Percentiles rank a stretch among this genome's conserved stretches.
phyloP scores from a whole-genome alignment of 2,113 vertebrate species.

The Nesogale talazaci region DNA sequence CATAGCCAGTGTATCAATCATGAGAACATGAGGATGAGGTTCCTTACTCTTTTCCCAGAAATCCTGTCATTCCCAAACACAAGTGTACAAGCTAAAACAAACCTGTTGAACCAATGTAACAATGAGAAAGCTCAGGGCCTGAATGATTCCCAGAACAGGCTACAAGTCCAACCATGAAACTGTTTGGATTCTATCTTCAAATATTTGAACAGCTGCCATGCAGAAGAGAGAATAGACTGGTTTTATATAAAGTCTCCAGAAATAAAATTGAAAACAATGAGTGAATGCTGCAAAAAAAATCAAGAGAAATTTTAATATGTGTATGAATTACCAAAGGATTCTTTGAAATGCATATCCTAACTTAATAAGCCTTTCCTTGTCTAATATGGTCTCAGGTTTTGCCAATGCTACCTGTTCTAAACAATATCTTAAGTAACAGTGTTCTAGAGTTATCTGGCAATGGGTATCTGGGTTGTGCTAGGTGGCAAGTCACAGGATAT shows the following conservation, averaged over 20 bases:
- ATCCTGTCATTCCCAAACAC: not conserved
- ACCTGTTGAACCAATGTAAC: not conserved
- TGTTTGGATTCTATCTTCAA: constrained; percentile 26
- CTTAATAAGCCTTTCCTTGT: not conserved
- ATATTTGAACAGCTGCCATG: not conserved
- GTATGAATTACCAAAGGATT: not conserved
- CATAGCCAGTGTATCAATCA: not conserved
- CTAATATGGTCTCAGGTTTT: not conserved
- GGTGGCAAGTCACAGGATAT: not conserved
- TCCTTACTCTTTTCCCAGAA: not conserved
- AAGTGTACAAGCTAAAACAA: not conserved
- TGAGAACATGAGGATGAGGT: not conserved
- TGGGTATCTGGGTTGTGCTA: not conserved
- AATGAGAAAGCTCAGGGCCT: not conserved
- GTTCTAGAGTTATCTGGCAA: not conserved
- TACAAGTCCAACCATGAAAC: constrained; percentile 1
- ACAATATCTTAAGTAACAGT: no score
- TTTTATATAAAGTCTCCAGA: constrained; percentile 2
- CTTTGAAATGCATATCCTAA: not conserved
- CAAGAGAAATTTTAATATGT: not conserved
- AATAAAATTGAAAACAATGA: constrained; percentile 2
- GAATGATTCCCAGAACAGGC: not conserved
- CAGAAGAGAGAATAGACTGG: not conserved
- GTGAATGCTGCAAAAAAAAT: not conserved
- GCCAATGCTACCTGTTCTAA: no score